A percentile compares a stretch with the other conserved stretches of the same genome.
These are phyloP conservation scores for Cheirogaleus major DNA, from an alignment of 2,797 vertebrate species.

Conservation along the genomic window DNA sequence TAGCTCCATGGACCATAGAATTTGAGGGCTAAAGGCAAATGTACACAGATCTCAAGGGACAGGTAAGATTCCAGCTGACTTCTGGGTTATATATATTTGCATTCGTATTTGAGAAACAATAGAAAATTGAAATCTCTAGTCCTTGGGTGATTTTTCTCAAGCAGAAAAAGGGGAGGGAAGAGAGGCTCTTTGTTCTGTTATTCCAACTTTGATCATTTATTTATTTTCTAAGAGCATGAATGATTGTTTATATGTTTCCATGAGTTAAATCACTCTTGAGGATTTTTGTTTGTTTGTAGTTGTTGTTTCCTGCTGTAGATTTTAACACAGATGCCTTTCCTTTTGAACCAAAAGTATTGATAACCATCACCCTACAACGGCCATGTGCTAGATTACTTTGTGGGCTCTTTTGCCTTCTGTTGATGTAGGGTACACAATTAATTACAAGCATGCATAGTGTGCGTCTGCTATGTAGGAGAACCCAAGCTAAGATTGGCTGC, in stretches of 20 bases:
- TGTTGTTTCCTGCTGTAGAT: conserved; percentile 38
- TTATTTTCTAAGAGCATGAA: conserved; percentile 63
- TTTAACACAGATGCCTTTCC: conserved; percentile 62
- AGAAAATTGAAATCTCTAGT: conserved; percentile 63
- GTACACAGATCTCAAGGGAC: neutral
- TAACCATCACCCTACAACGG: neutral
- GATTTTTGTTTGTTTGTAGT: conserved; percentile 27
- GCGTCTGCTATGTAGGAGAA: neutral
- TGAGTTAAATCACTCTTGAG: conserved; percentile 34
- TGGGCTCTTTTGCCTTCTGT: neutral
- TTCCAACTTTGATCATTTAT: conserved; percentile 77
- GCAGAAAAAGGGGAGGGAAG: neutral
- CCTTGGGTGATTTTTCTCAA: conserved; percentile 66
- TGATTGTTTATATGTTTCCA: conserved; percentile 66
- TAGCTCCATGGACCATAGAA: neutral
- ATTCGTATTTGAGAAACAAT: conserved; percentile 51
- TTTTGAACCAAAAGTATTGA: conserved; percentile 33
- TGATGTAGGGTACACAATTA: neutral
- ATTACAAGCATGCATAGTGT: neutral
- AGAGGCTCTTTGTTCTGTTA: conserved; percentile 60
- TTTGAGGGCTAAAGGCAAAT: neutral
- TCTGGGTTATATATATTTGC: neutral
- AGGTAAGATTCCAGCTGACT: neutral
- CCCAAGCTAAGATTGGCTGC: neutral
- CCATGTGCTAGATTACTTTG: neutral